Evolutionary conservation across 2,888 invertebrate species (phyloP), one percentile per base, ranked within the genome.

Genomic region (Nomada fucata): DNA sequence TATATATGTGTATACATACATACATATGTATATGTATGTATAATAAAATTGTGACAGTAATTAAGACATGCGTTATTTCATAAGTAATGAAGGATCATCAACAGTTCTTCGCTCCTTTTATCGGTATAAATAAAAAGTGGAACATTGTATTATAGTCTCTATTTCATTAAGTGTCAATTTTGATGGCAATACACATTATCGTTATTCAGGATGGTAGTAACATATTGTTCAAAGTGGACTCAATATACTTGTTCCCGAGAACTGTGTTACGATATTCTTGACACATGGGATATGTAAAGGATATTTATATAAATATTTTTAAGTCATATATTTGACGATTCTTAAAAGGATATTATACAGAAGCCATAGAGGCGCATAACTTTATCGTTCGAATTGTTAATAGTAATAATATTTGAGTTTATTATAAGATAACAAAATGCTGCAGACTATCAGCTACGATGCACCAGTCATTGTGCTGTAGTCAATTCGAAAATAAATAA

Each of bases 1-100:
- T 86, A 85, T 89, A 87, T 87, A 89, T 90, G 79, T 88, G 88
- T 89, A 89, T 87, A 79, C 81, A 80, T 88, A 88, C 83, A 86
- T 83, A 85, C 86, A 87, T 85, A 81, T 87, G 85, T 85, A 81
- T 87, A 84, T 85, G 86, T 90, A 89, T 88, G 87, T 89, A 85
- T 87, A 85, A 88, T 88, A 89, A 88, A 89, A 89, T 92, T 92
- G 90, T 91, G 91, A 92, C 91, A 89, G 89, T 92, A 91, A 92
- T 89, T 90, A 91, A 91, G 20, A 86, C 86, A 91, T 89, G 90
- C 90, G 89, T 92, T 91, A 91, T 91, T 93, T 92, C 91, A 90
- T 91, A 89, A 91, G 90, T 89, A 91, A 85, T 89, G 89, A 91
- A 84, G 69, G 81, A 78, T 88, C 88, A 86, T 90, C 85, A 88